Evolutionary conservation across 2,888 invertebrate genomes (phyloP), one percentile per base, ranked within the genome.

Genomic region (Lasioglossum marginatum): DNA sequence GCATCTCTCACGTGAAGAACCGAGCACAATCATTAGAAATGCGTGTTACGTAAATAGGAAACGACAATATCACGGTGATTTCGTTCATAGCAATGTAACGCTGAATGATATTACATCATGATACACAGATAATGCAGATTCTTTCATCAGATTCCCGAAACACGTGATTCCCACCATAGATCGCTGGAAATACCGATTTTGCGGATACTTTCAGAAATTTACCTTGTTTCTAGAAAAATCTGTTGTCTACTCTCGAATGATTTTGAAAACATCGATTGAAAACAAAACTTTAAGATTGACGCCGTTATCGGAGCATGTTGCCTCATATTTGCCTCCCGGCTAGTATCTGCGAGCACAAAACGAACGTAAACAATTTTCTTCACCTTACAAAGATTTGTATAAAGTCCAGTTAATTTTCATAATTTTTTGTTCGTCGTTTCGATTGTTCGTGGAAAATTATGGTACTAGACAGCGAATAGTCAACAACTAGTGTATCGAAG

Each of bases 81-180:
- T 83, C 79, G 75, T 87, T 87, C 77, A 81, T 4, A 23, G n/a
- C 34, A 23, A 68, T 60, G 77, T 80, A 83, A 88, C 71, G 31
- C 23, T 1, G 70, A 45, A 2, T 31, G 63, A 1, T 0, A 34
- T 91, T 91, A 86, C 91, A 83, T 89, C 91, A 91, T 78, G 31
- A 2, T 16, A n/a, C n/a, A 77, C 48, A 73, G 23, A 81, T 34
- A 6, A 19, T 66, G 16, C 31, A n/a, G 37, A 79, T 60, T 78
- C 57, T 75, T 71, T 71, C 73, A 34, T 78, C 77, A 81, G 78
- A 82, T 14, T 5, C 12, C 37, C 60, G 68, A 23, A 1, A 10
- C 19, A 4, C 23, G 40, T 12, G 14, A 16, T 45, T 37, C 23
- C 3, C 14, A 12, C 12, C 19, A 57, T 4, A 5, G 16, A 27